Evolutionary conservation across 2,113 vertebrate genomes (phyloP).

Genomic region (Oncorhynchus nerka): DNA sequence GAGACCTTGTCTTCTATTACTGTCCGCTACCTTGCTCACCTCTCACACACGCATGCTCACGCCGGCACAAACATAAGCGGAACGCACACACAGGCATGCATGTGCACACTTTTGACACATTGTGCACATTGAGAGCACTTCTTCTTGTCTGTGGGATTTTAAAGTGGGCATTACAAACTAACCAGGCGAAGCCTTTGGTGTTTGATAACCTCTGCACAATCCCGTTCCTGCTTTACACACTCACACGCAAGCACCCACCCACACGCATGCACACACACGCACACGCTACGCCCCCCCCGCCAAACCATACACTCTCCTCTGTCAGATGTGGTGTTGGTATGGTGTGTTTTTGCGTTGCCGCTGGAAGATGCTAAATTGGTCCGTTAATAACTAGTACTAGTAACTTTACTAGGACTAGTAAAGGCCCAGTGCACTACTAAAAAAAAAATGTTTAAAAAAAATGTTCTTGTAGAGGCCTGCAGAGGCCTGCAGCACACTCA

Average conservation of each 20-base stretch:
- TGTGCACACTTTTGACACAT: background rate
- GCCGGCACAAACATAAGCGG: background rate
- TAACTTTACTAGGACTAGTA: too few relatives aligned
- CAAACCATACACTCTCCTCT: background rate
- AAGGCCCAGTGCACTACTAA: too few relatives aligned
- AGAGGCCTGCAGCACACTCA: too few relatives aligned
- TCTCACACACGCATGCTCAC: background rate
- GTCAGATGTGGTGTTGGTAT: background rate
- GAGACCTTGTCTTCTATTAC: too few relatives aligned
- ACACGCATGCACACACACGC: background rate
- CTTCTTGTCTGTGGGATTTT: background rate
- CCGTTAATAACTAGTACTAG: too few relatives aligned
- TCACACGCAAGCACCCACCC: background rate
- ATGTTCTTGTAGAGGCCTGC: too few relatives aligned
- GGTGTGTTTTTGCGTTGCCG: background rate
- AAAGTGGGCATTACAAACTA: background rate
- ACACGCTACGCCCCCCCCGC: too few relatives aligned
- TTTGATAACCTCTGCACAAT: background rate
- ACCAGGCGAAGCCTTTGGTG: background rate
- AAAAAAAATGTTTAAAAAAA: too few relatives aligned
- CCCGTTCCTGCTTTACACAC: background rate
- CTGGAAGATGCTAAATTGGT: background rate
- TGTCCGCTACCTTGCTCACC: too few relatives aligned
- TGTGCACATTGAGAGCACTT: background rate
- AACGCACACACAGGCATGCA: background rate